Percentiles rank a stretch among this genome's conserved stretches.
Conservation (phyloP, 2,888 invertebrate genomes). For the Acanthosoma haemorrhoidale region DNA sequence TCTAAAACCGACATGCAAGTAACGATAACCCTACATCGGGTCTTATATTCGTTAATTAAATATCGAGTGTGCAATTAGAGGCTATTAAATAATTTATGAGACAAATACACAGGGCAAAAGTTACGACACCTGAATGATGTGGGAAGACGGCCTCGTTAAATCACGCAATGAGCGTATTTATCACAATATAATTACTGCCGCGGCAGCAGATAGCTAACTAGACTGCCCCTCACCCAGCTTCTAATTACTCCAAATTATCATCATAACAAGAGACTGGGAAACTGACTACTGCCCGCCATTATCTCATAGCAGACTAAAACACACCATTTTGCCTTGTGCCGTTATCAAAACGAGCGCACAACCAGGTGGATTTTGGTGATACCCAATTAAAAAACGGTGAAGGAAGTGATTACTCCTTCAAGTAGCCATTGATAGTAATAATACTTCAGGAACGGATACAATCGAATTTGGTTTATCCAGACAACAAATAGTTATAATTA, state of each 20-base stretch:
- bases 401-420: too few relatives aligned
- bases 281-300: not conserved
- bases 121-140: not conserved
- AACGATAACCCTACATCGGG: too few relatives aligned
- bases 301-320: not conserved
- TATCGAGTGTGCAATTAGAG: not conserved
- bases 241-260: not conserved
- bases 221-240: too few relatives aligned
- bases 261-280: not conserved
- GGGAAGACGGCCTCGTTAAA: conserved; percentile 6
- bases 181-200: not conserved
- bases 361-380: not conserved
- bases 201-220: too few relatives aligned
- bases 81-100: conserved; percentile 8
- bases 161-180: conserved; percentile 5
- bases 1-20: too few relatives aligned
- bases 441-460: too few relatives aligned
- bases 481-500: too few relatives aligned
- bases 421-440: too few relatives aligned
- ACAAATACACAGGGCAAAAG: not conserved
- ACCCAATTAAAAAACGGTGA: too few relatives aligned
- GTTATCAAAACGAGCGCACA: not conserved
- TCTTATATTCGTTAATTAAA: conserved; percentile 6
- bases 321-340: not conserved
- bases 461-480: too few relatives aligned